Percentiles rank a stretch among this genome's conserved stretches.
Evolutionary conservation across 30 jellyfish, hydroid and myxozoan species (phyloP).

Genomic region (Phacellophora camtschatica): DNA sequence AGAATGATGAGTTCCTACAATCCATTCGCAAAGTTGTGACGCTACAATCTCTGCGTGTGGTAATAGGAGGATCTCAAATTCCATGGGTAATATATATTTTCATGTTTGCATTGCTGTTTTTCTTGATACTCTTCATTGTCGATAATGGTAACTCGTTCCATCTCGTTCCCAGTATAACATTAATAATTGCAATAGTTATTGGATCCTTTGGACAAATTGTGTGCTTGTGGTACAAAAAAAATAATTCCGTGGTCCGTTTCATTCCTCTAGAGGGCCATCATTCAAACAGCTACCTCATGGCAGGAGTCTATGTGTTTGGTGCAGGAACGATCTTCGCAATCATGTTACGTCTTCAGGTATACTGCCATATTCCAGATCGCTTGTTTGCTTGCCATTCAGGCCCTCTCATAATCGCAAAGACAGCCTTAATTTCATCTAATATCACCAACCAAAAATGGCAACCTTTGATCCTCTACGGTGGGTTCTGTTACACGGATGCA

Average conservation of each 20-base stretch:
- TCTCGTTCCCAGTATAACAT: not conserved
- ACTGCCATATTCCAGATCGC: not conserved
- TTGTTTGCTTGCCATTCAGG: not conserved
- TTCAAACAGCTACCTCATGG: slow-evolving; percentile 18
- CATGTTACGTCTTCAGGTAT: not conserved
- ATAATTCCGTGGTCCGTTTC: not conserved
- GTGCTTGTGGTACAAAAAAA: not conserved
- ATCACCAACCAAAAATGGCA: not conserved
- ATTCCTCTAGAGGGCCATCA: not conserved
- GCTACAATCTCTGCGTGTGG: not conserved
- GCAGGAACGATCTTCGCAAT: slow-evolving; percentile 3
- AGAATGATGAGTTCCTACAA: not conserved
- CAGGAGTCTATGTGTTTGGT: slow-evolving; percentile 15
- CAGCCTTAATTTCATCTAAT: not conserved
- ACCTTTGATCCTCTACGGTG: not conserved
- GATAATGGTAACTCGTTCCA: not conserved
- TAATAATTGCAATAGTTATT: not conserved
- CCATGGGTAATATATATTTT: slow-evolving; percentile 1
- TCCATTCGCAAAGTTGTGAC: not conserved
- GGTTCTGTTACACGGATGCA: slow-evolving; percentile 10
- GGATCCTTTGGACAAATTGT: not conserved
- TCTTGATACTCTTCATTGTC: not conserved
- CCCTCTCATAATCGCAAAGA: not conserved
- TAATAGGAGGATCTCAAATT: not conserved
- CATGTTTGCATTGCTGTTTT: not conserved